Evolutionary conservation across 1,140 invertebrate species (phyloP).

Genomic region (Zophobas atratus): DNA sequence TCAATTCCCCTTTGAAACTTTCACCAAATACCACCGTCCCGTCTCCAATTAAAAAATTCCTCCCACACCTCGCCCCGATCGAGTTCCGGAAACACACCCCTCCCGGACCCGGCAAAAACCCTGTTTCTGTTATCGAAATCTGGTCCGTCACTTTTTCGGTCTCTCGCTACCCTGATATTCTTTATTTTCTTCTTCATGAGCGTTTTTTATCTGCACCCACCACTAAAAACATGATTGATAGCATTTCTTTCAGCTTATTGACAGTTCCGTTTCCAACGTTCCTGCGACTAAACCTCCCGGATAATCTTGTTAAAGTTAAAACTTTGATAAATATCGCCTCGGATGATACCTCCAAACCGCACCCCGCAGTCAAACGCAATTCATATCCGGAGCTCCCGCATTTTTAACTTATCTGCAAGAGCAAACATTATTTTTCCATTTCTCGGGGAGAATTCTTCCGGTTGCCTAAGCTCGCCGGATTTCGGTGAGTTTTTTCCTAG

Average conservation of each 20-base stretch:
- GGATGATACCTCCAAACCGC: not conserved
- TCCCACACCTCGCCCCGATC: too few species aligned
- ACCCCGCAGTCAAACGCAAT: conserved; percentile 4
- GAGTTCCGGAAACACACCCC: too few species aligned
- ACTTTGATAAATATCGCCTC: conserved; percentile 19
- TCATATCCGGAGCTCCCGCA: conserved; percentile 5
- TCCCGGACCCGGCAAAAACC: not conserved
- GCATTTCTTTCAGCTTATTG: conserved; percentile 36
- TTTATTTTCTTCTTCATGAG: conserved; percentile 28
- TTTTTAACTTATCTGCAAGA: conserved; percentile 25
- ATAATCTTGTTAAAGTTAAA: conserved; percentile 43
- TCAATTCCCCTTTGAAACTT: too few species aligned
- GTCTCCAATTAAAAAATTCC: too few species aligned
- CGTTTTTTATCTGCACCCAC: conserved; percentile 24
- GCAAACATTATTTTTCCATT: conserved; percentile 16
- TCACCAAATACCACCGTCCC: too few species aligned
- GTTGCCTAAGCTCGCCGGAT: not conserved
- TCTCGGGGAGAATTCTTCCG: conserved; percentile 5
- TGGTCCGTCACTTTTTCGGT: conserved; percentile 16
- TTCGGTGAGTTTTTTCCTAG: not conserved
- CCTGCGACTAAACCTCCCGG: conserved; percentile 28
- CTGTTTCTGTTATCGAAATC: conserved; percentile 34
- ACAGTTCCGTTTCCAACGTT: conserved; percentile 38
- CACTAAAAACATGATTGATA: conserved; percentile 42
- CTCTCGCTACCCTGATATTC: conserved; percentile 4